These are phyloP conservation scores for Simalia tracyae DNA, from an alignment of 2,797 vertebrate species.

Conservation along the genomic window DNA sequence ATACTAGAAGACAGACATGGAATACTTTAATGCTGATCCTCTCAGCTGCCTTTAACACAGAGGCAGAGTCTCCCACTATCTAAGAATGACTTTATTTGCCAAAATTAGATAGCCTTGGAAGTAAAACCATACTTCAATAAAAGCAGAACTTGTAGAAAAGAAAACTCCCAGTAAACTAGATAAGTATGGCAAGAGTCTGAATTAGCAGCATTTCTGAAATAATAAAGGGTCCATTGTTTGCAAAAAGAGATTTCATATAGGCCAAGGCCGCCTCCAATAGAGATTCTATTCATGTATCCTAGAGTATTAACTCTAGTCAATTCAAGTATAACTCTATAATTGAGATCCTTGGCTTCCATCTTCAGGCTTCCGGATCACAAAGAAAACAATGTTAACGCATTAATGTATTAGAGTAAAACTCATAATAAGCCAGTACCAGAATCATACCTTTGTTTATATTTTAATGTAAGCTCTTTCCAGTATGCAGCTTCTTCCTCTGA, in stretches of 20 bases:
- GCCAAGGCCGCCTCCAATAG: slow-evolving; percentile 12
- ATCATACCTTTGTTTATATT: slow-evolving; percentile 91
- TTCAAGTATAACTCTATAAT: not conserved
- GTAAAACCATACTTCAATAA: not conserved
- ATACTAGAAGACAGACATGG: not conserved
- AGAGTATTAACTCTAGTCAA: slow-evolving; percentile 41
- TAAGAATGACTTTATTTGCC: not conserved
- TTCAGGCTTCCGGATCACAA: not conserved
- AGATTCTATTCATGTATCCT: slow-evolving; percentile 42
- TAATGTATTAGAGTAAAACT: not conserved
- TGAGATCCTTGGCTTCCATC: slow-evolving; percentile 9
- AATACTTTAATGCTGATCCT: not conserved
- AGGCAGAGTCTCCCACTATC: not conserved
- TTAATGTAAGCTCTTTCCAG: slow-evolving; percentile 92
- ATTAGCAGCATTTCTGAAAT: slow-evolving; percentile 38
- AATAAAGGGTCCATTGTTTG: slow-evolving; percentile 49
- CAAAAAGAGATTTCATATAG: slow-evolving; percentile 53
- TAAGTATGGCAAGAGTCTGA: not conserved
- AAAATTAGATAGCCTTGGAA: not conserved
- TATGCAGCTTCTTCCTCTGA: slow-evolving; percentile 95
- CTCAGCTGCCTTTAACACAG: not conserved
- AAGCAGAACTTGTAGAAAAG: not conserved
- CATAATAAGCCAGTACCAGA: not conserved
- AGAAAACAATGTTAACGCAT: slow-evolving; percentile 19
- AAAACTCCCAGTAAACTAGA: not conserved